Evolutionary conservation across 2,797 vertebrate species (phyloP).

Genomic region (Cyclopterus lumpus): DNA sequence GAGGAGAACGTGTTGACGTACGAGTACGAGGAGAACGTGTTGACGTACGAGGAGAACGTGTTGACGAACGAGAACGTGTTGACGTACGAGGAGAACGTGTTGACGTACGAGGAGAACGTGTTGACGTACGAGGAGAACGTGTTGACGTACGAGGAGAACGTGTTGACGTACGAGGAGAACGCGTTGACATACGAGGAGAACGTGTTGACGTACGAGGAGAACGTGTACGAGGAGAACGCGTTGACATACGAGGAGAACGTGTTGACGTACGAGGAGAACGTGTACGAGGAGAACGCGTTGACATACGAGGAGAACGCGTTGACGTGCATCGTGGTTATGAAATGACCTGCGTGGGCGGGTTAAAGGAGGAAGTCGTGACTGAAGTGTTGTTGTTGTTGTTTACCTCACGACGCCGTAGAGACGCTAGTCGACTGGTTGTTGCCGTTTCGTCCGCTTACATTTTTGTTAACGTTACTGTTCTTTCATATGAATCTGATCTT

Average conservation of each 20-base stretch:
- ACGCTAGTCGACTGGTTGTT: constrained; percentile 84
- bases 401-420: constrained; percentile 85
- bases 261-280: neutral
- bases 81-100: too few species aligned
- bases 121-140: neutral
- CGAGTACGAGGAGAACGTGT: constrained; percentile 39
- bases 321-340: constrained; percentile 54
- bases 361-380: constrained; percentile 79
- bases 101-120: constrained; percentile 33
- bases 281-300: too few species aligned
- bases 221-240: too few species aligned
- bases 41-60: neutral
- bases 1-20: too few species aligned
- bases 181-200: too few species aligned
- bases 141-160: too few species aligned
- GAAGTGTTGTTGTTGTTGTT: constrained; percentile 84
- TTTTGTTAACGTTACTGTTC: constrained; percentile 91
- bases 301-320: constrained; percentile 27
- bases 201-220: constrained; percentile 3
- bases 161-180: too few species aligned
- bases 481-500: constrained; percentile 94
- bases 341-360: constrained; percentile 24
- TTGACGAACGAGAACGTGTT: too few species aligned
- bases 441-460: constrained; percentile 87
- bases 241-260: constrained; percentile 33